These are phyloP conservation scores for Eulimnadia texana DNA, from an alignment of 1,140 invertebrate species.

Conservation along the genomic window DNA sequence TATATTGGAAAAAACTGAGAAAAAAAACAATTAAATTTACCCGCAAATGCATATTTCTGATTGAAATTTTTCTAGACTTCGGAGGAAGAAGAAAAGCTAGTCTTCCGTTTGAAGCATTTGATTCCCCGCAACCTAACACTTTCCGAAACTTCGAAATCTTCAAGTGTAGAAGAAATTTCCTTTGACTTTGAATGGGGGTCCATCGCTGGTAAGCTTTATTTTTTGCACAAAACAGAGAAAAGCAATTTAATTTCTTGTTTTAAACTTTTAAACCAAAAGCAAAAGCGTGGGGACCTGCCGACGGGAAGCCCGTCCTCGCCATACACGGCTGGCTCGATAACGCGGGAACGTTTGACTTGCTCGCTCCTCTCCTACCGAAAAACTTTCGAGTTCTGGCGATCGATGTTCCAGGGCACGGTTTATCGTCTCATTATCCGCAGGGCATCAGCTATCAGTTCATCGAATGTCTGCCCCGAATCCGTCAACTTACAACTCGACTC, in stretches of 20 bases:
- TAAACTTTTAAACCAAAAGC: conserved; percentile 19
- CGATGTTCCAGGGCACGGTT: conserved; percentile 29
- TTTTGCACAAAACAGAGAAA: conserved; percentile 34
- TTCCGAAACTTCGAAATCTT: background rate
- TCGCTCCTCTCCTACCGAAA: conserved; percentile 25
- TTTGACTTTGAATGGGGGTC: conserved; percentile 26
- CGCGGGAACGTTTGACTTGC: conserved; percentile 28
- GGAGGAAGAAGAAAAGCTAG: conserved; percentile 10
- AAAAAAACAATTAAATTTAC: too few relatives aligned
- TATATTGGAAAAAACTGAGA: too few relatives aligned
- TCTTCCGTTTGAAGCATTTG: conserved; percentile 1
- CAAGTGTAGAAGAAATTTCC: conserved; percentile 20
- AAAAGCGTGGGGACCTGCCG: conserved; percentile 49
- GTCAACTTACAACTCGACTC: conserved; percentile 24
- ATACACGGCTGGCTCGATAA: conserved; percentile 55
- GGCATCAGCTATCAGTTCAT: conserved; percentile 23
- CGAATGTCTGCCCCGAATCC: conserved; percentile 22
- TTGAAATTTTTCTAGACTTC: too few relatives aligned
- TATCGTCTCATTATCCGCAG: conserved; percentile 23
- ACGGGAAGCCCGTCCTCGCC: conserved; percentile 45
- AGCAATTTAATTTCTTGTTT: background rate
- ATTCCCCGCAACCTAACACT: background rate
- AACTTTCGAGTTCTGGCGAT: conserved; percentile 21
- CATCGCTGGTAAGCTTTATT: conserved; percentile 25
- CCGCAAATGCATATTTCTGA: too few relatives aligned